Base-by-base conservation (phyloP, 2,113 vertebrate genomes). In the Gracilinanus agilis region DNA sequence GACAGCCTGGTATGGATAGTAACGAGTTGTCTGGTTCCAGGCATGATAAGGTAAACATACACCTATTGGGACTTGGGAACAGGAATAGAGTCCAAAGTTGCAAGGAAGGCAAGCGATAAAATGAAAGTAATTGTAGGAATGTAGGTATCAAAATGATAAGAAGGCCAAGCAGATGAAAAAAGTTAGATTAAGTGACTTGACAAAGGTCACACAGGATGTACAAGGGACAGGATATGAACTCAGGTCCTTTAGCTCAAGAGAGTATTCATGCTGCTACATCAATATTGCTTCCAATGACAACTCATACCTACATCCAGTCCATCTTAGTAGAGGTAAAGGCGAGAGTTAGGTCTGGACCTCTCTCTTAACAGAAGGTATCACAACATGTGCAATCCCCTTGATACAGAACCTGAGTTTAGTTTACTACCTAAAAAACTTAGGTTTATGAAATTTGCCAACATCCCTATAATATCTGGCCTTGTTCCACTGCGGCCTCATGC, bases 401-500 rank as follows among this genome's bases (percentile, higher is more conserved):
- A 40, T n/a, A 89, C 27, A 92, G 44, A 91, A 29, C 92, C 90
- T 88, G 49, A 95, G 67, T 93, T 97, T 54, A 24, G 58, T 90
- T 55, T 75, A 90, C 94, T 95, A 95, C 90, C 94, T 54, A 54
- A 96, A 96, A 97, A 97, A 83, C 88, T 95, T 97, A 40, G 67
- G 83, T 94, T 96, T 97, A 53, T 96, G 53, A 95, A 92, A 95
- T 92, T 61, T 94, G 94, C 91, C 96, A 97, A 67, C 95, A 97
- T 89, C 94, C 93, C 91, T 91, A 93, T 93, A 93, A 95, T 58
- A 0, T 94, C 54, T 97, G 97, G 96, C 96, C 91, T 56, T 92
- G 9, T 92, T 97, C 97, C 97, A 95, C 61, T 53, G 44, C 96
- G 97, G 97, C 95, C 90, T 88, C 40, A 44, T 96, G 97, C 97